Conservation (phyloP, 2,888 invertebrate genomes). For the Patella pellucida region DNA sequence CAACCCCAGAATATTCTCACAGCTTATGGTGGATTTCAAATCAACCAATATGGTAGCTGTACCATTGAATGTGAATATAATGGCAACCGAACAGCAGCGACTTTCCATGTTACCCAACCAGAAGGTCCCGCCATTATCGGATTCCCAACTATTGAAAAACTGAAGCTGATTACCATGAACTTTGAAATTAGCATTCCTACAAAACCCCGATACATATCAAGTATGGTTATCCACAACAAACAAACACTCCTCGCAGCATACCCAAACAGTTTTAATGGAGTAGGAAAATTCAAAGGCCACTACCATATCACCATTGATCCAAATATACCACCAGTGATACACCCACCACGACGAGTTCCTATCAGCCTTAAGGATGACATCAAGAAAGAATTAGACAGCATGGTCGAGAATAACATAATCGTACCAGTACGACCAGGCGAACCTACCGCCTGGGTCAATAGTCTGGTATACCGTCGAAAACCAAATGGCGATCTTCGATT, state of each 20-base stretch:
- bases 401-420: constrained; percentile 29
- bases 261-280: no score
- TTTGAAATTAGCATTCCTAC: no score
- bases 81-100: not conserved
- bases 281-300: no score
- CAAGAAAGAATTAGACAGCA: no score
- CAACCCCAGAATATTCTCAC: not conserved
- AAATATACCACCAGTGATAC: not conserved
- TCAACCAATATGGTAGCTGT: not conserved
- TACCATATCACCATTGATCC: no score
- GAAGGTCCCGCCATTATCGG: not conserved
- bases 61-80: not conserved
- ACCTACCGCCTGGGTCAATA: constrained; percentile 24
- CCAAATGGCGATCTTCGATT: constrained; percentile 15
- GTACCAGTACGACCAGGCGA: constrained; percentile 27
- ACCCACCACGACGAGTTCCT: constrained; percentile 10
- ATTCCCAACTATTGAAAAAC: not conserved
- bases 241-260: no score
- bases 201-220: no score
- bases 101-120: not conserved
- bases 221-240: no score
- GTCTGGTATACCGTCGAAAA: constrained; percentile 14
- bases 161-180: not conserved
- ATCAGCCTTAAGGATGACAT: constrained; percentile 9
- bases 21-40: not conserved